Conservation (phyloP, 2,113 vertebrate genomes). For the Eudyptes chrysolophus region DNA sequence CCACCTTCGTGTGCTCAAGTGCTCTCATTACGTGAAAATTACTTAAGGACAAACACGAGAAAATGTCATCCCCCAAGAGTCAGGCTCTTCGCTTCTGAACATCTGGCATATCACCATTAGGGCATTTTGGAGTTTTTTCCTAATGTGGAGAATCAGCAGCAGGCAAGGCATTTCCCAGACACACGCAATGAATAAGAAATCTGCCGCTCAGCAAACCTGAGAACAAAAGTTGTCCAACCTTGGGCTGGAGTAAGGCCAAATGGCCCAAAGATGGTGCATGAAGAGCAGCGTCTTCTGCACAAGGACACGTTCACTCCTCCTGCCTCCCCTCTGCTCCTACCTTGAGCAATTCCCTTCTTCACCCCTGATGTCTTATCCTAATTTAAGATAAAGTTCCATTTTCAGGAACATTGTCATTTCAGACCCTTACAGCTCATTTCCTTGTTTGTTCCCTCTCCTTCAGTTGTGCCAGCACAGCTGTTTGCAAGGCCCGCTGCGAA, state of each 20-base stretch:
- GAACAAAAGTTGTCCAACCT: not conserved
- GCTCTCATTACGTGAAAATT: not conserved
- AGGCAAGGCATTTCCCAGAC: not conserved
- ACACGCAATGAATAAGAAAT: not conserved
- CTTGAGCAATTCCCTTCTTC: not conserved
- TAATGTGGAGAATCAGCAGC: not conserved
- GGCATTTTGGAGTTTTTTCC: not conserved
- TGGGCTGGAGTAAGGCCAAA: not conserved
- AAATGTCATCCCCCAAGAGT: slow-evolving; percentile 16
- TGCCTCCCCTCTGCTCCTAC: not conserved
- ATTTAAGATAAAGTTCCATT: not conserved
- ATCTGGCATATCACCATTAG: not conserved
- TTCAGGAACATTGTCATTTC: not conserved
- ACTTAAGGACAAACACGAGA: not conserved
- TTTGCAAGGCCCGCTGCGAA: not conserved
- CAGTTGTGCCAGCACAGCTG: slow-evolving; percentile 12
- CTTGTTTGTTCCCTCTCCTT: not conserved
- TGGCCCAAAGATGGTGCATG: not conserved
- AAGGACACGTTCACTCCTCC: not conserved
- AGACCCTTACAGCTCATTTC: slow-evolving; percentile 12
- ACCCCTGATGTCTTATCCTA: not conserved
- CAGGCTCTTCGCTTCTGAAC: not conserved
- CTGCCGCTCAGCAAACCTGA: not conserved
- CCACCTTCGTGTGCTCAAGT: not conserved
- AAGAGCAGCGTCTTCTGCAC: not conserved